These are phyloP conservation scores for Caenorhabditis auriculariae DNA, from an alignment of 2,888 invertebrate species.

Conservation along the genomic window DNA sequence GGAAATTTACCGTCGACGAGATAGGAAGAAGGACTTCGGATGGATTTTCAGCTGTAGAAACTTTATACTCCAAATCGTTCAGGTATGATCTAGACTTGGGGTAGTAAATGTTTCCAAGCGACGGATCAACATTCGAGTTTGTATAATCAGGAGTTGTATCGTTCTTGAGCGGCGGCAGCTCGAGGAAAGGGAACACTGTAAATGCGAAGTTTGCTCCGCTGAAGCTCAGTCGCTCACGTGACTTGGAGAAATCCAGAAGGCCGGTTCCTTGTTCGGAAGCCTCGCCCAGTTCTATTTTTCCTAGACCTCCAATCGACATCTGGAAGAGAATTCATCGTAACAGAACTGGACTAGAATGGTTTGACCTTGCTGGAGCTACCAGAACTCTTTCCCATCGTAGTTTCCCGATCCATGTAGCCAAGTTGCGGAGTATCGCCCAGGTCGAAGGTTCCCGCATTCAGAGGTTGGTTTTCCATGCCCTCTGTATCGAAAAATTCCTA, in stretches of 20 bases:
- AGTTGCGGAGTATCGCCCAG: conserved; percentile 42
- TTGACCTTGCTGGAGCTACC: conserved; percentile 15
- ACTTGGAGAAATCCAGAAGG: conserved; percentile 41
- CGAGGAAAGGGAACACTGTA: conserved; percentile 45
- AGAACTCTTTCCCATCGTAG: conserved; percentile 32
- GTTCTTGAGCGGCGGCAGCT: conserved; percentile 40
- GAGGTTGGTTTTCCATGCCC: conserved; percentile 15
- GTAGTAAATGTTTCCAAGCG: conserved; percentile 31
- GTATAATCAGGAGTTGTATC: conserved; percentile 20
- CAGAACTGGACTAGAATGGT: conserved; percentile 4
- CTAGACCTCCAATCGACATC: conserved; percentile 33
- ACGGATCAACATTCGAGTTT: conserved; percentile 29
- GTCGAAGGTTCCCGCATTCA: conserved; percentile 45
- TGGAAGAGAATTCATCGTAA: conserved; percentile 4
- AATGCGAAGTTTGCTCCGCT: not conserved
- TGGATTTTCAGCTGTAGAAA: not conserved
- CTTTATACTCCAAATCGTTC: too few relatives aligned
- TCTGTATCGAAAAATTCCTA: conserved; percentile 6
- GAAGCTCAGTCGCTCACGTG: conserved; percentile 16
- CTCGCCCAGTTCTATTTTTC: conserved; percentile 30
- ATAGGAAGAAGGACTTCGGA: too few relatives aligned
- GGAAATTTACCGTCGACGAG: not conserved
- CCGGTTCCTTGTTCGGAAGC: conserved; percentile 45
- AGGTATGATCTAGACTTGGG: conserved; percentile 23
- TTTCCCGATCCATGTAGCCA: conserved; percentile 49